A percentile compares a stretch with the other conserved stretches of the same genome.
Conservation (phyloP, 2,888 invertebrate genomes). For the Cremastobaeus sp. region DNA sequence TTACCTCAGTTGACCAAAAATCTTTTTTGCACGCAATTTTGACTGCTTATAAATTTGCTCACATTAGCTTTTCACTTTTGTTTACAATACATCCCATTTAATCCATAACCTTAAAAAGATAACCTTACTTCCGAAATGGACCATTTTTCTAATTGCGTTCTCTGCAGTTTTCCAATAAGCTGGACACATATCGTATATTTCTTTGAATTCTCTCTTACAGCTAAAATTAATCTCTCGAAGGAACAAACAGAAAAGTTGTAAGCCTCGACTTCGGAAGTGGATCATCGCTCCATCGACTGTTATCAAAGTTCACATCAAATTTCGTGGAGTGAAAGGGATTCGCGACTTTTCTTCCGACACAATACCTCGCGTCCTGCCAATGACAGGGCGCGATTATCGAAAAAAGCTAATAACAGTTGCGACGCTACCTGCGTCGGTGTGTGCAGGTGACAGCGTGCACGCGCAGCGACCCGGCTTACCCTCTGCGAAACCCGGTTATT, state of each 20-base stretch:
- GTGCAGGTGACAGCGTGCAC: conserved; percentile 61
- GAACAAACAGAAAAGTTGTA: conserved; percentile 1
- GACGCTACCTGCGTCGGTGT: conserved; percentile 66
- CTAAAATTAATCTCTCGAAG: too few species aligned
- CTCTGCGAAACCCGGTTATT: conserved; percentile 73
- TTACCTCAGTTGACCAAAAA: too few species aligned
- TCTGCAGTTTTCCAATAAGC: too few species aligned
- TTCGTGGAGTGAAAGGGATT: conserved; percentile 13
- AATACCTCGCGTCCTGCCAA: conserved; percentile 67
- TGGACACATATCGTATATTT: too few species aligned
- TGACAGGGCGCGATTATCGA: conserved; percentile 77
- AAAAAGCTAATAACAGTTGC: conserved; percentile 76
- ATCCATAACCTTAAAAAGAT: too few species aligned
- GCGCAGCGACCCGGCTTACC: conserved; percentile 64
- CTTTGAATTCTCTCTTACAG: too few species aligned
- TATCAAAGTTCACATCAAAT: conserved; percentile 16
- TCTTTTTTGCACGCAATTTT: too few species aligned
- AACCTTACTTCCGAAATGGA: too few species aligned
- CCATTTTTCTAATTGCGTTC: too few species aligned
- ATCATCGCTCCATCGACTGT: not conserved
- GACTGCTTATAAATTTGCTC: too few species aligned
- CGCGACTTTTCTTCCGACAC: conserved; percentile 21
- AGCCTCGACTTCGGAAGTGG: conserved; percentile 17
- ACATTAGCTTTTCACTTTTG: too few species aligned
- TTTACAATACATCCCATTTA: too few species aligned